Percentiles rank a stretch among this genome's conserved stretches.
These are phyloP conservation scores for Nettapus auritus DNA, from an alignment of 2,113 vertebrate genomes.

Conservation along the genomic window DNA sequence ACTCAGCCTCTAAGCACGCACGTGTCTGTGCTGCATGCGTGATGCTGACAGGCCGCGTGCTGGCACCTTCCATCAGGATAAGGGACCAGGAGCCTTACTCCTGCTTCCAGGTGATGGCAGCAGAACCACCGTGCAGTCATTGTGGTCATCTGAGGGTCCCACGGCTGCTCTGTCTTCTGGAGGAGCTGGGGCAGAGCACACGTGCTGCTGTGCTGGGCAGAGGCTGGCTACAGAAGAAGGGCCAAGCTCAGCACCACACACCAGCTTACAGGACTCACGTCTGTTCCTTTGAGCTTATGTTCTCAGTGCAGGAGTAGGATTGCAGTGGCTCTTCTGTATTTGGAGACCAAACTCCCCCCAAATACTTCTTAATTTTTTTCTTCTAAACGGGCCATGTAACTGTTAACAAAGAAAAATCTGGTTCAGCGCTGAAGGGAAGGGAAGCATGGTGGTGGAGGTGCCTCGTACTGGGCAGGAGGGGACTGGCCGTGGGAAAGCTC, in stretches of 20 bases:
- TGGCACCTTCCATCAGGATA: rapidly evolving
- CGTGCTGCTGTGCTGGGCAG: neutral
- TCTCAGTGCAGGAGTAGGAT: no score
- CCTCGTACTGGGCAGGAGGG: neutral
- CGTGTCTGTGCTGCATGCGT: rapidly evolving
- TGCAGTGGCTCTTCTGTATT: rapidly evolving
- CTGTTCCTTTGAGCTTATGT: rapidly evolving
- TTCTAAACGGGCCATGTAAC: neutral
- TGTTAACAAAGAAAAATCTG: rapidly evolving
- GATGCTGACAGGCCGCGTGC: neutral
- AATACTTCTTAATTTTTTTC: rapidly evolving
- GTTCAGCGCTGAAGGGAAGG: neutral
- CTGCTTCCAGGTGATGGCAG: neutral
- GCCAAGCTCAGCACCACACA: rapidly evolving
- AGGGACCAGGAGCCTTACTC: neutral
- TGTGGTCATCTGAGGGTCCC: rapidly evolving
- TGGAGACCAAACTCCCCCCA: neutral
- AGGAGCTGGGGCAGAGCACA: neutral
- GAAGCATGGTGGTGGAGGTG: neutral
- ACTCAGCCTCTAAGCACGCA: neutral
- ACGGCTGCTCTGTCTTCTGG: neutral
- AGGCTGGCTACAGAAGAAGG: neutral
- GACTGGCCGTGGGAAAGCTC: neutral
- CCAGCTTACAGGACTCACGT: rapidly evolving
- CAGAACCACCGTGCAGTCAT: neutral